Percentiles rank a stretch among this genome's conserved stretches.
Evolutionary conservation across 2,113 vertebrate genomes (phyloP).

Genomic region (Oenanthe melanoleuca): DNA sequence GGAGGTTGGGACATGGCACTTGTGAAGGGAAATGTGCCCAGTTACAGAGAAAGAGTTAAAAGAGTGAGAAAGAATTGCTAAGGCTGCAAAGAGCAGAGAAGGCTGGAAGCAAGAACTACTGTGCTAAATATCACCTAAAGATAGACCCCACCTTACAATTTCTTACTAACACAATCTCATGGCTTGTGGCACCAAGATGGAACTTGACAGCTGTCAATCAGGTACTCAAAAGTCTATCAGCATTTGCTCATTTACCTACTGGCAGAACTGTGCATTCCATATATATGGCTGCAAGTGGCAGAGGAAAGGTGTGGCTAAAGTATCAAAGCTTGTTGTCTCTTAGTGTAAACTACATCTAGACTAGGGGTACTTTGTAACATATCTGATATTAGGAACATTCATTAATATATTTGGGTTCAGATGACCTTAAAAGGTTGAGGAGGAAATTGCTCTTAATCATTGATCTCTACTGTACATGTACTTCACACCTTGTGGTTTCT

Average conservation of each 20-base stretch:
- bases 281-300: fast-evolving
- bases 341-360: background rate
- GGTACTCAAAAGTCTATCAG: background rate
- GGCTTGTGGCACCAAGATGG: background rate
- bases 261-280: background rate
- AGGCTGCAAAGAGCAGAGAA: background rate
- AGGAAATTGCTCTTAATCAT: background rate
- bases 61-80: background rate
- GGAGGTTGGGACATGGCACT: background rate
- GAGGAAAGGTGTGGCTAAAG: background rate
- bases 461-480: background rate
- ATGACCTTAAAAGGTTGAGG: background rate
- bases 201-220: background rate
- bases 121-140: background rate
- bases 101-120: background rate
- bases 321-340: background rate
- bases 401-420: background rate
- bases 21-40: background rate
- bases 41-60: background rate
- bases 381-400: background rate
- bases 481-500: background rate
- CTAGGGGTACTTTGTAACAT: background rate
- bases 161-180: fast-evolving
- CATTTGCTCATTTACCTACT: background rate
- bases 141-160: background rate